A percentile compares a stretch with the other conserved stretches of the same genome.
These are phyloP conservation scores for Corvus hawaiiensis DNA, from an alignment of 2,113 vertebrate genomes.

Conservation along the genomic window DNA sequence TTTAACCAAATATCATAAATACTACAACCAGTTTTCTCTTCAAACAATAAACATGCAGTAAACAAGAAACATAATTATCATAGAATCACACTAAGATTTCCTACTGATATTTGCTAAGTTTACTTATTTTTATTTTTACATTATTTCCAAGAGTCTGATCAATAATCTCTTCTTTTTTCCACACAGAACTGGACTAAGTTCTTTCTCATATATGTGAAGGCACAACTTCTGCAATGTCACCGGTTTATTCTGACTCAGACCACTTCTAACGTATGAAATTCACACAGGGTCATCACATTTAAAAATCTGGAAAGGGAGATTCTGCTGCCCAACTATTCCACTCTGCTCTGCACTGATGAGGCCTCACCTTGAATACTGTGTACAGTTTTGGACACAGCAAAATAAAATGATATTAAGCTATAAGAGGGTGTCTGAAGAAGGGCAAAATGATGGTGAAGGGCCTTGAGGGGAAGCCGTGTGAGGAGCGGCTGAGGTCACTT, in stretches of 20 bases:
- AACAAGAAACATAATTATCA: background rate
- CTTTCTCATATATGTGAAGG: background rate
- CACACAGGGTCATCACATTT: background rate
- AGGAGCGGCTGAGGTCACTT: fast-evolving
- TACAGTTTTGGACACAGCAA: background rate
- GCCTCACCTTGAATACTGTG: background rate
- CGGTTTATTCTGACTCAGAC: background rate
- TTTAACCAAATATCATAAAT: background rate
- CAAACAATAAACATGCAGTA: background rate
- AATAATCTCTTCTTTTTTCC: background rate
- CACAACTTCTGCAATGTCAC: background rate
- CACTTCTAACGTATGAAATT: background rate
- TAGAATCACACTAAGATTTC: background rate
- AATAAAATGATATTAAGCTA: background rate
- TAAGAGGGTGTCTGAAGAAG: background rate
- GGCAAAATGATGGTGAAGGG: fast-evolving
- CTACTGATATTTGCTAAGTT: background rate
- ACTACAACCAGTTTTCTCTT: background rate
- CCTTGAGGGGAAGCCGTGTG: fast-evolving
- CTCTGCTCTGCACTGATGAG: background rate
- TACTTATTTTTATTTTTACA: background rate
- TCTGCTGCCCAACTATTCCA: background rate
- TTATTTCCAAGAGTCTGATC: background rate
- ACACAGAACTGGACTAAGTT: background rate
- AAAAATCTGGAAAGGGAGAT: background rate